Conservation (phyloP, 2,797 vertebrate genomes). For the Parauchenoglanis punctatus region DNA sequence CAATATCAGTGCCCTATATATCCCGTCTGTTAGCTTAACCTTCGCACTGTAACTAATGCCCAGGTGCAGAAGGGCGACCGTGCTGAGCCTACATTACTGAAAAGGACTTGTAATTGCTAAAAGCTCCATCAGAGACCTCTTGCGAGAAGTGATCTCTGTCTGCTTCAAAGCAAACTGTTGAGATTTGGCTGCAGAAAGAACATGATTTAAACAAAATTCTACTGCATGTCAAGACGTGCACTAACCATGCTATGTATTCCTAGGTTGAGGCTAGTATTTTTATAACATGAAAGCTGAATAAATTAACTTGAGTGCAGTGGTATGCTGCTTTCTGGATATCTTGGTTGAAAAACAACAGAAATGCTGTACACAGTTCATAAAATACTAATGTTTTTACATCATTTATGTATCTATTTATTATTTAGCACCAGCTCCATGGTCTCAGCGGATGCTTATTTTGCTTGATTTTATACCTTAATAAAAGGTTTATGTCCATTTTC, state of each 20-base stretch:
- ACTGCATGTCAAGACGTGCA: background rate
- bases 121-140: conserved; percentile 28
- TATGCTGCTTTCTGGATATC: background rate
- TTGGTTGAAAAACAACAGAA: background rate
- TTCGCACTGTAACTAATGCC: conserved; percentile 24
- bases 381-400: background rate
- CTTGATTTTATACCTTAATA: background rate
- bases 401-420: background rate
- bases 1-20: conserved; percentile 33
- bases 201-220: background rate
- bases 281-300: background rate
- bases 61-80: conserved; percentile 35
- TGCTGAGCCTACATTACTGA: conserved; percentile 34
- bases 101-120: conserved; percentile 12
- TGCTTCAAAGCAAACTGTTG: background rate
- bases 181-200: background rate
- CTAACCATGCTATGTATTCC: background rate
- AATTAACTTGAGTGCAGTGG: background rate
- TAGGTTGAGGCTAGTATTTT: background rate
- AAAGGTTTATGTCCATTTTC: background rate
- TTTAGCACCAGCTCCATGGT: background rate
- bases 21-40: conserved; percentile 31
- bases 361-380: background rate
- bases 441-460: background rate
- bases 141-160: background rate